Evolutionary conservation across 2,888 invertebrate species (phyloP).

Genomic region (Tholera decimalis): DNA sequence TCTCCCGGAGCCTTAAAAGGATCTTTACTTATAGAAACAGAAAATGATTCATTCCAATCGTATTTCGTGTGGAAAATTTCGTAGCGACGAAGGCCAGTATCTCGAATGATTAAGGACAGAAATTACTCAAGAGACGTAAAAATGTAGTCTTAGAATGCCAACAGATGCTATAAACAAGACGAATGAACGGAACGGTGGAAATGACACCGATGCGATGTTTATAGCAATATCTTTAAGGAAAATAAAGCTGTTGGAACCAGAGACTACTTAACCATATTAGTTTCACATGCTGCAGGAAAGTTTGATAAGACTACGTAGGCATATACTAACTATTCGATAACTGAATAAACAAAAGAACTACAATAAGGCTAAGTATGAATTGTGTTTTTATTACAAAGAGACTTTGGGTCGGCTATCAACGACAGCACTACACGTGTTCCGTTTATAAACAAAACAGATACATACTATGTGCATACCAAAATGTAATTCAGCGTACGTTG

Average conservation of each 20-base stretch:
- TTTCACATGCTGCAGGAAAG: constrained; percentile 26
- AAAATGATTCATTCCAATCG: constrained; percentile 32
- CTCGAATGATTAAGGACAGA: constrained; percentile 27
- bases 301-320: constrained; percentile 9
- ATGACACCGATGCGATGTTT: constrained; percentile 1
- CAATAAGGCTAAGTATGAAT: constrained; percentile 13
- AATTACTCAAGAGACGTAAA: constrained; percentile 32
- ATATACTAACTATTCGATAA: constrained; percentile 16
- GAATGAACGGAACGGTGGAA: constrained; percentile 10
- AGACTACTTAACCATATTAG: constrained; percentile 14
- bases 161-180: constrained; percentile 4
- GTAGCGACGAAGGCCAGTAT: constrained; percentile 7
- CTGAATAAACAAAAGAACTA: constrained; percentile 22
- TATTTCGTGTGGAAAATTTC: constrained; percentile 24
- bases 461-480: constrained; percentile 15
- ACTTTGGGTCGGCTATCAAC: constrained; percentile 38
- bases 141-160: background rate
- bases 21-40: constrained; percentile 27
- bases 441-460: constrained; percentile 41
- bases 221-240: constrained; percentile 20
- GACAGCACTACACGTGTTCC: constrained; percentile 48
- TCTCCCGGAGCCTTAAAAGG: constrained; percentile 18
- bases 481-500: constrained; percentile 13
- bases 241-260: constrained; percentile 5
- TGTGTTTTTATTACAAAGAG: constrained; percentile 48